These are phyloP conservation scores for Lepidostoma basale DNA, from an alignment of 1,140 invertebrate species.

Conservation along the genomic window DNA sequence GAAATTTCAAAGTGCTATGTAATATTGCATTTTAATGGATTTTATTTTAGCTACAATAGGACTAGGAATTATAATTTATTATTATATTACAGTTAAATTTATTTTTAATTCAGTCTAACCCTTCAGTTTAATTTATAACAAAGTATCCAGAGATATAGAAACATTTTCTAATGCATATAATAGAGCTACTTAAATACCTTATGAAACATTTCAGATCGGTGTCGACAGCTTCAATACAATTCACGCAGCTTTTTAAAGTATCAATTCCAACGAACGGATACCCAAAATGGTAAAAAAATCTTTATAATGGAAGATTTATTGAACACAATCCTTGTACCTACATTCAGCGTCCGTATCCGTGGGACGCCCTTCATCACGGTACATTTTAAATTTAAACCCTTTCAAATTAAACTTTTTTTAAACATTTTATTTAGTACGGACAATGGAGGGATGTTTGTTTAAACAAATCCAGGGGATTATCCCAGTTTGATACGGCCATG, in stretches of 20 bases:
- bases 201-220: constrained; percentile 2
- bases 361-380: constrained; percentile 24
- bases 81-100: neutral
- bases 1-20: too few relatives aligned
- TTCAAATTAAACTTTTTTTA: constrained; percentile 30
- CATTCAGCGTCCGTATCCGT: neutral
- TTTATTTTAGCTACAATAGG: neutral
- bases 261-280: constrained; percentile 15
- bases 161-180: too few relatives aligned
- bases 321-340: neutral
- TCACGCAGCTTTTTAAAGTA: neutral
- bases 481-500: constrained; percentile 34
- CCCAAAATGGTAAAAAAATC: neutral
- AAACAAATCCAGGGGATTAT: constrained; percentile 38
- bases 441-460: constrained; percentile 15
- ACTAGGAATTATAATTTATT: too few relatives aligned
- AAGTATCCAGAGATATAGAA: too few relatives aligned
- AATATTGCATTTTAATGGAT: neutral
- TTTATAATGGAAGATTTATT: constrained; percentile 1
- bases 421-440: constrained; percentile 35
- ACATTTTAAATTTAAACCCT: constrained; percentile 35
- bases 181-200: too few relatives aligned
- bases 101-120: too few relatives aligned
- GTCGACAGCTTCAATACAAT: neutral
- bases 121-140: too few relatives aligned